Evolutionary conservation across 2,797 vertebrate genomes (phyloP).

Genomic region (Diglossa cyanea): DNA sequence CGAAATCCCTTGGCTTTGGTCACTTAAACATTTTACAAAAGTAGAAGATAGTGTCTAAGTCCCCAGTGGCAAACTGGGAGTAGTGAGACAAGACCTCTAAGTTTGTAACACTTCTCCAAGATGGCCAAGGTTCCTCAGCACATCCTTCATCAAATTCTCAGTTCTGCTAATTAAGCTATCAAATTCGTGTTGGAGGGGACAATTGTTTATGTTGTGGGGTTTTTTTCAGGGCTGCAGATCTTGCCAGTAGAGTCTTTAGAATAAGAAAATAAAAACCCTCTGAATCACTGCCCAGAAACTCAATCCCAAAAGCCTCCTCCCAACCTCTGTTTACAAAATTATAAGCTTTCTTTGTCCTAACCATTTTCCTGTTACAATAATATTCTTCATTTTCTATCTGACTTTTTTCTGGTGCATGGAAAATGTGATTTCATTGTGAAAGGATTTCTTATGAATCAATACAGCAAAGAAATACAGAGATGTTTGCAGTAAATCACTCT

Average conservation of each 20-base stretch:
- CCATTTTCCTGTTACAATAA: slow-evolving; percentile 75
- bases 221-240: slow-evolving; percentile 30
- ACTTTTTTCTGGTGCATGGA: slow-evolving; percentile 63
- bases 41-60: background rate
- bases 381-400: slow-evolving; percentile 63
- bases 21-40: background rate
- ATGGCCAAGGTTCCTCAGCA: background rate
- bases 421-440: slow-evolving; percentile 75
- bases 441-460: slow-evolving; percentile 72
- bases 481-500: slow-evolving; percentile 65
- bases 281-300: slow-evolving; percentile 66
- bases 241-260: slow-evolving; percentile 54
- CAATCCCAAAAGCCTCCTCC: slow-evolving; percentile 62
- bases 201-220: slow-evolving; percentile 39
- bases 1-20: background rate
- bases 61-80: background rate
- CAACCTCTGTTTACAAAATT: slow-evolving; percentile 79
- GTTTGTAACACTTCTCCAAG: background rate
- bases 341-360: slow-evolving; percentile 74
- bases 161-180: slow-evolving; percentile 33
- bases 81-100: background rate
- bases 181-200: background rate
- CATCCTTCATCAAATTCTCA: background rate
- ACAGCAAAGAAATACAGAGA: slow-evolving; percentile 50
- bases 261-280: slow-evolving; percentile 59